These are phyloP conservation scores for Tenthredo livida DNA, from an alignment of 2,888 invertebrate species.

Conservation along the genomic window DNA sequence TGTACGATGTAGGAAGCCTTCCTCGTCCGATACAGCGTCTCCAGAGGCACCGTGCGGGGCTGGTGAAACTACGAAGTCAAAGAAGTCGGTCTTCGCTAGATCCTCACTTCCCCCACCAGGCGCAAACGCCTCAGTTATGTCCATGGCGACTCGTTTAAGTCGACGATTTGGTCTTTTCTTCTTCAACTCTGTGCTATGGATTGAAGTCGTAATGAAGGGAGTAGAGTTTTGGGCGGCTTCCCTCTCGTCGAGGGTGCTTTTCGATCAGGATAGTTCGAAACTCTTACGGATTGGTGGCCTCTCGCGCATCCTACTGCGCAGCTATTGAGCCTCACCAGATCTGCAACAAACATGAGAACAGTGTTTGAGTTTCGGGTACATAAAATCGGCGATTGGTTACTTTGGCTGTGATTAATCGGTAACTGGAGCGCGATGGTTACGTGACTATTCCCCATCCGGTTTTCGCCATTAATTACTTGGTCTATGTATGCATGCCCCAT, in stretches of 20 bases:
- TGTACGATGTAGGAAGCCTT: constrained; percentile 79
- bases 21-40: constrained; percentile 84
- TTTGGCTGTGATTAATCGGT: neutral
- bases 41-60: constrained; percentile 71
- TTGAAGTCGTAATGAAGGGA: neutral
- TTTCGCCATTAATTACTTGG: constrained; percentile 34
- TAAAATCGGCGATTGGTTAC: neutral
- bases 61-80: constrained; percentile 92
- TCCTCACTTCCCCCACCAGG: constrained; percentile 82
- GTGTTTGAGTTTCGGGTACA: neutral
- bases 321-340: neutral
- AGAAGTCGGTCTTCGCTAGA: constrained; percentile 92
- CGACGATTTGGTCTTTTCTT: neutral
- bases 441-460: constrained; percentile 5
- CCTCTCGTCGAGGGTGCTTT: neutral
- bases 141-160: constrained; percentile 80
- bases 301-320: constrained; percentile 18
- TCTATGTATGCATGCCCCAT: constrained; percentile 59
- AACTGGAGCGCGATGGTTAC: neutral
- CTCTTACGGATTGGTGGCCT: neutral
- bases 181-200: neutral
- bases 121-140: constrained; percentile 89
- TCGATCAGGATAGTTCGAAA: constrained; percentile 3
- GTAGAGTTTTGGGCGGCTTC: neutral
- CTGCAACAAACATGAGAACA: neutral